phyloP scores from a whole-genome alignment of 2,888 invertebrate species.

The Spilarctia lutea region DNA sequence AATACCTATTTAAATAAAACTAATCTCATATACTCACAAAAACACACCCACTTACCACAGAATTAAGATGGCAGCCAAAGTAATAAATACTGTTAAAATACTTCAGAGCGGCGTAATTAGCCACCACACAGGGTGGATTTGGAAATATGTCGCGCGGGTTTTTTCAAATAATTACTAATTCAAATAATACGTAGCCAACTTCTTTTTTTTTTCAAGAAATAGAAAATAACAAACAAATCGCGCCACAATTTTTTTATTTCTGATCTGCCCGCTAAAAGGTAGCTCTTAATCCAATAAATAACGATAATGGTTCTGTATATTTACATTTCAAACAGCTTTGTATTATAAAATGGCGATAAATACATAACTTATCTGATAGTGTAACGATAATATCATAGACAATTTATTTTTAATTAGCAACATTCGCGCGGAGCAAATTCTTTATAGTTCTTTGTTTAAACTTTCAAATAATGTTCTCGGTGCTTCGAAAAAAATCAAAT shows the following conservation, averaged over 20 bases:
- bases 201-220: constrained; percentile 29
- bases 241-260: constrained; percentile 42
- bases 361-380: constrained; percentile 21
- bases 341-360: constrained; percentile 9
- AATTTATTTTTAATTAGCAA: constrained; percentile 25
- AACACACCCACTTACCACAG: constrained; percentile 55
- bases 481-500: constrained; percentile 27
- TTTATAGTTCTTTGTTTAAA: constrained; percentile 10
- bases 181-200: constrained; percentile 61
- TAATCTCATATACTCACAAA: constrained; percentile 47
- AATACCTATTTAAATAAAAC: constrained; percentile 54
- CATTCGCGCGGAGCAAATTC: constrained; percentile 14
- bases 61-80: constrained; percentile 64
- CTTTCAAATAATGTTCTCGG: constrained; percentile 16
- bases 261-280: constrained; percentile 48
- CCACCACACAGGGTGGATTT: constrained; percentile 66
- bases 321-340: constrained; percentile 32
- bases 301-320: constrained; percentile 48
- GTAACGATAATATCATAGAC: constrained; percentile 12
- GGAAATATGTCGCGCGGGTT: constrained; percentile 63
- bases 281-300: constrained; percentile 51
- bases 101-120: constrained; percentile 75
- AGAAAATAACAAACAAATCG: constrained; percentile 55
- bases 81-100: constrained; percentile 78
- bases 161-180: constrained; percentile 82